A percentile compares a stretch with the other conserved stretches of the same genome.
Evolutionary conservation across 2,888 invertebrate species (phyloP).

Genomic region (Orgyia antiqua): DNA sequence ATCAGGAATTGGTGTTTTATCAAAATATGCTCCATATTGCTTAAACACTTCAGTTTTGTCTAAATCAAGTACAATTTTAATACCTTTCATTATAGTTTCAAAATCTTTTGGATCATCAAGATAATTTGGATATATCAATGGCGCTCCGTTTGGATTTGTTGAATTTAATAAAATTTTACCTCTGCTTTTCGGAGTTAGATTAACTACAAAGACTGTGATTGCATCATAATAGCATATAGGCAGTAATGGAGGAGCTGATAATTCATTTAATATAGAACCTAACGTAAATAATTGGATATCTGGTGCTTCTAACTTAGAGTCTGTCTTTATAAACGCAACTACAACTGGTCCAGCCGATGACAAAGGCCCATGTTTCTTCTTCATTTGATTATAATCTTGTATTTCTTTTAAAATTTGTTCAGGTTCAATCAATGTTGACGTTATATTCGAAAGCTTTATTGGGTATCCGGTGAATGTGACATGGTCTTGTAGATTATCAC

Average conservation of each 20-base stretch:
- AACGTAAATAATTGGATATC: conserved; percentile 75
- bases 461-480: conserved; percentile 60
- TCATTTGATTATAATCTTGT: conserved; percentile 42
- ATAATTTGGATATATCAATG: conserved; percentile 83
- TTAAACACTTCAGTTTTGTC: conserved; percentile 76
- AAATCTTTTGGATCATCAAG: conserved; percentile 79
- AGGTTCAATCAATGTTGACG: conserved; percentile 54
- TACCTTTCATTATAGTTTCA: conserved; percentile 75
- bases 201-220: conserved; percentile 73
- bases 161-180: conserved; percentile 79
- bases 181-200: conserved; percentile 79
- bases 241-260: conserved; percentile 16
- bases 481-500: conserved; percentile 57
- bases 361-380: conserved; percentile 61
- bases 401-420: conserved; percentile 52
- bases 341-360: conserved; percentile 73
- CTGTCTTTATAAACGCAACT: conserved; percentile 75
- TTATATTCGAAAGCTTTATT: conserved; percentile 65
- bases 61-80: conserved; percentile 74
- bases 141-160: conserved; percentile 82
- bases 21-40: conserved; percentile 70
- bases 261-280: not conserved
- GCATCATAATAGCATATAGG: conserved; percentile 80
- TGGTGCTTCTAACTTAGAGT: conserved; percentile 57
- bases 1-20: conserved; percentile 70